These are phyloP conservation scores for Microplitis manilae DNA, from an alignment of 2,888 invertebrate species.

Conservation along the genomic window DNA sequence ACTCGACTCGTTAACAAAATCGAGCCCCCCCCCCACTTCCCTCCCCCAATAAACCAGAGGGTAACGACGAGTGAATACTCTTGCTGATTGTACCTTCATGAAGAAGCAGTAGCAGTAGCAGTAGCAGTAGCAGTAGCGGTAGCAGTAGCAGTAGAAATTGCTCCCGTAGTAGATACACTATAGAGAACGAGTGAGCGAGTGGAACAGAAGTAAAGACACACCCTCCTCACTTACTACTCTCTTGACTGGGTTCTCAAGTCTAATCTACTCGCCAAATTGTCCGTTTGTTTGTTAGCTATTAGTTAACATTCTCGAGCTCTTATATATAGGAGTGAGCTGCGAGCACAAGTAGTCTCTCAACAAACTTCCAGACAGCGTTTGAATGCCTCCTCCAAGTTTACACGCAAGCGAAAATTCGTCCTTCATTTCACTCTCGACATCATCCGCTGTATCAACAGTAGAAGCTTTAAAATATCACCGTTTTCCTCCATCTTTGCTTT, in stretches of 20 bases:
- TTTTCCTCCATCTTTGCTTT: not conserved
- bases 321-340: slow-evolving; percentile 6
- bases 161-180: not conserved
- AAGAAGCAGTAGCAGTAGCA: slow-evolving; percentile 11
- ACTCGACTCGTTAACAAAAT: slow-evolving; percentile 44
- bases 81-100: slow-evolving; percentile 45
- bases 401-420: slow-evolving; percentile 19
- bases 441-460: not conserved
- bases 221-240: slow-evolving; percentile 27
- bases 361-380: slow-evolving; percentile 14
- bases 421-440: slow-evolving; percentile 4
- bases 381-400: slow-evolving; percentile 36
- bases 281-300: slow-evolving; percentile 56
- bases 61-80: slow-evolving; percentile 46
- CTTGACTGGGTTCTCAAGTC: slow-evolving; percentile 29
- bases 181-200: not conserved
- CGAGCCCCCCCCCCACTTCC: slow-evolving; percentile 33
- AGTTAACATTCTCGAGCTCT: slow-evolving; percentile 52
- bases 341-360: slow-evolving; percentile 14
- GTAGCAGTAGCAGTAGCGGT: slow-evolving; percentile 28
- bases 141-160: slow-evolving; percentile 30
- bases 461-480: slow-evolving; percentile 30
- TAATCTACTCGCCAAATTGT: slow-evolving; percentile 56
- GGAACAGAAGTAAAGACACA: not conserved
- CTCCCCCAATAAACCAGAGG: slow-evolving; percentile 51